Percentiles rank a stretch among this genome's conserved stretches.
Evolutionary conservation across 2,888 invertebrate genomes (phyloP).

Genomic region (Salticus scenicus): DNA sequence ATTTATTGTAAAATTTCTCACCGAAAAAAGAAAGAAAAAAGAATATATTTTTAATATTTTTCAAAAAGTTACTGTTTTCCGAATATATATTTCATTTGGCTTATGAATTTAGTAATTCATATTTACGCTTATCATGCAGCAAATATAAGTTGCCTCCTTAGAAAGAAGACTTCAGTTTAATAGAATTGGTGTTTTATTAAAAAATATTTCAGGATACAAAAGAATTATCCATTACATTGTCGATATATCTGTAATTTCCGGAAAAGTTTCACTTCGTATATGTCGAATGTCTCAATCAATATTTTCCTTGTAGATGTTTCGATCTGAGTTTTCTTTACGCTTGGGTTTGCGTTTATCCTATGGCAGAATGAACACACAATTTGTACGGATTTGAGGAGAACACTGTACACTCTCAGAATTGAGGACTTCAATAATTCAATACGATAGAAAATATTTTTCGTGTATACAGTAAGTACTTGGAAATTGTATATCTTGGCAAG

Average conservation of each 20-base stretch:
- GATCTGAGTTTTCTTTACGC: not conserved
- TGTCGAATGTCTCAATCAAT: not conserved
- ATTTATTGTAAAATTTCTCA: too few relatives aligned
- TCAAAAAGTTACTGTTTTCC: too few relatives aligned
- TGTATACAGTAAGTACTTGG: not conserved
- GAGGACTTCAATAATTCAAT: not conserved
- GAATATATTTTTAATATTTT: too few relatives aligned
- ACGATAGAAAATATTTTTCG: not conserved
- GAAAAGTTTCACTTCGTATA: not conserved
- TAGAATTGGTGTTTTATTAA: too few relatives aligned
- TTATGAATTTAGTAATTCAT: too few relatives aligned
- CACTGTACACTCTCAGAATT: too few relatives aligned
- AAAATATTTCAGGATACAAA: not conserved
- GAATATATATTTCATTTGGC: too few relatives aligned
- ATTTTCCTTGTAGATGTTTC: conserved; percentile 4
- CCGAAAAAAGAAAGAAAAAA: too few relatives aligned
- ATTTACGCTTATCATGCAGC: too few relatives aligned
- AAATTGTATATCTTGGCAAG: not conserved
- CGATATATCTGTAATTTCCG: not conserved
- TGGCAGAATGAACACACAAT: not conserved
- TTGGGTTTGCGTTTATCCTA: not conserved
- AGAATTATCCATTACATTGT: not conserved
- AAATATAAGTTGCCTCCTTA: too few relatives aligned
- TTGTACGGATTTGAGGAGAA: not conserved
- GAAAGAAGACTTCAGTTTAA: too few relatives aligned